Evolutionary conservation across 1,140 invertebrate species (phyloP).

Genomic region (Elymnias hypermnestra): DNA sequence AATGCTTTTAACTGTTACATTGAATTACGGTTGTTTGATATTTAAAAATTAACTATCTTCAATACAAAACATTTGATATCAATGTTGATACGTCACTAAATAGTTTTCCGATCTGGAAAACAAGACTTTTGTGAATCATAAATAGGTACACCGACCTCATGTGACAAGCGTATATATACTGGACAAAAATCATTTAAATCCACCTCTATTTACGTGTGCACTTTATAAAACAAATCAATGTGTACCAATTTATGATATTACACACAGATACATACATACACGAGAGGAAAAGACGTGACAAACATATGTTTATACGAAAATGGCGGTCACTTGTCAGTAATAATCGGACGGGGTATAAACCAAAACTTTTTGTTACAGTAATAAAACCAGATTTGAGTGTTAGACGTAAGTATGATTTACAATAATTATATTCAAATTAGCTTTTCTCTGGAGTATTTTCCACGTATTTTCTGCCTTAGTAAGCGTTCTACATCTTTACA

Average conservation of each 20-base stretch:
- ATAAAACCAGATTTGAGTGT: conserved; percentile 10
- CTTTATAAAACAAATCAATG: background rate
- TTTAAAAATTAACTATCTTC: too few species aligned
- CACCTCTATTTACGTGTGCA: too few species aligned
- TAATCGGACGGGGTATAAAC: conserved; percentile 1
- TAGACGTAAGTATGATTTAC: conserved; percentile 22
- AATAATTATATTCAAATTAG: conserved; percentile 7
- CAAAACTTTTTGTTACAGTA: conserved; percentile 21
- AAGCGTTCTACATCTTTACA: too few species aligned
- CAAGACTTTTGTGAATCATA: too few species aligned
- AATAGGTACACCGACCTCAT: background rate
- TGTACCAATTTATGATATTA: conserved; percentile 3
- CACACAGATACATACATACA: background rate
- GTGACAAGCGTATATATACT: too few species aligned
- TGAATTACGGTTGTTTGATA: too few species aligned
- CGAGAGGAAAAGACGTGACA: background rate
- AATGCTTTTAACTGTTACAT: too few species aligned
- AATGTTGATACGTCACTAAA: too few species aligned
- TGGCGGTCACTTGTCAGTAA: background rate
- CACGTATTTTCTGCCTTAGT: too few species aligned
- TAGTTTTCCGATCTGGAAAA: background rate
- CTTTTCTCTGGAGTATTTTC: too few species aligned
- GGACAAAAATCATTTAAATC: too few species aligned
- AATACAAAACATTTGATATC: too few species aligned
- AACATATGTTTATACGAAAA: background rate